Conservation (phyloP, 2,888 invertebrate species). For the Apantesis nais region DNA sequence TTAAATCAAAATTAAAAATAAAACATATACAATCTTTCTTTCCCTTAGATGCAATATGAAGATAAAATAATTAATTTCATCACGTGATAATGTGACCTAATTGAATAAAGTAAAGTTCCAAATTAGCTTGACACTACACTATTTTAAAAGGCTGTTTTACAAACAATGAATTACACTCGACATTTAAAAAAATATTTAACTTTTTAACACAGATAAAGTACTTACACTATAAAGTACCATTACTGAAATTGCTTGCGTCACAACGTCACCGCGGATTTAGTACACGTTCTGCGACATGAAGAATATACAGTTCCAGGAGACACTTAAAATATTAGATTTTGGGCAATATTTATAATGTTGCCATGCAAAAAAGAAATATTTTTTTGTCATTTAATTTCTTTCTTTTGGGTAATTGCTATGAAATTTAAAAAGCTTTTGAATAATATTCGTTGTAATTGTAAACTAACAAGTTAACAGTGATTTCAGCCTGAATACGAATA, state of each 20-base stretch:
- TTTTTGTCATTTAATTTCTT: neutral
- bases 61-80: neutral
- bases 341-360: slow-evolving; percentile 49
- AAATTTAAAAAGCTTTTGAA: neutral
- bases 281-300: slow-evolving; percentile 30
- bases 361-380: slow-evolving; percentile 4
- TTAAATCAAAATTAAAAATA: neutral
- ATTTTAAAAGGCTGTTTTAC: neutral
- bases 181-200: slow-evolving; percentile 43
- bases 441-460: neutral
- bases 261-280: slow-evolving; percentile 71
- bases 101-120: neutral
- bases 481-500: too few species aligned
- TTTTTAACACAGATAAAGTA: slow-evolving; percentile 47
- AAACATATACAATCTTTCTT: neutral
- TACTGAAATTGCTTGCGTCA: slow-evolving; percentile 72
- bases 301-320: slow-evolving; percentile 46
- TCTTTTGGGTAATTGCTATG: neutral
- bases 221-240: slow-evolving; percentile 72
- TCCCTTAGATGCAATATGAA: neutral
- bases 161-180: neutral
- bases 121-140: neutral
- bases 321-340: slow-evolving; percentile 43
- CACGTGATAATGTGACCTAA: neutral
- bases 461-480: too few species aligned